Evolutionary conservation across 2,797 vertebrate species (phyloP).

Genomic region (Setipinna tenuifilis): DNA sequence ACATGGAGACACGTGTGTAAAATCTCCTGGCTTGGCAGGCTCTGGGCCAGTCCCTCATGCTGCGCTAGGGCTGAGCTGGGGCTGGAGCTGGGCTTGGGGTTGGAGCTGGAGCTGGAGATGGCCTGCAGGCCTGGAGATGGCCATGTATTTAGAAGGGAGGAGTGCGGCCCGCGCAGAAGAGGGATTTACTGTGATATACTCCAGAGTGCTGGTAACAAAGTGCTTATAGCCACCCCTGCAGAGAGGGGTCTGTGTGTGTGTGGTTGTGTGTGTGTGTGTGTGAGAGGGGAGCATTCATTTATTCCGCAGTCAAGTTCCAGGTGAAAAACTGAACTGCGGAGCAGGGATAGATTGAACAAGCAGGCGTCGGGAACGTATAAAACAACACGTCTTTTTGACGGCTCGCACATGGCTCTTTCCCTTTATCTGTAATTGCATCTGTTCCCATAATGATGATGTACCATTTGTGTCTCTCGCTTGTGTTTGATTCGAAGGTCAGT

Average conservation of each 20-base stretch:
- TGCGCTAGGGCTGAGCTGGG: neutral
- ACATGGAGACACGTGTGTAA: neutral
- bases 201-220: conserved; percentile 17
- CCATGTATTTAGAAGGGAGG: conserved; percentile 9
- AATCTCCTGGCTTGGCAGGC: neutral
- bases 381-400: neutral
- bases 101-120: neutral
- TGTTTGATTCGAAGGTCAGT: neutral
- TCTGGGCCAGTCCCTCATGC: neutral
- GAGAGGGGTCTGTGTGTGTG: neutral
- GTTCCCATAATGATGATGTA: neutral
- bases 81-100: too few relatives aligned
- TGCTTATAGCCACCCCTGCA: neutral
- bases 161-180: neutral
- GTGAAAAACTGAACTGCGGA: neutral
- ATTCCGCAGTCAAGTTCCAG: neutral
- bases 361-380: neutral
- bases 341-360: neutral
- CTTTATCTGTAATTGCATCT: neutral
- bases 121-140: neutral
- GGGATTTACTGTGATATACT: conserved; percentile 19
- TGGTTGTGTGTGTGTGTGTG: neutral
- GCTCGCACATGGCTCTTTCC: neutral
- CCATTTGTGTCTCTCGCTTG: neutral
- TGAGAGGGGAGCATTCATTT: neutral